Percentiles rank a stretch among this genome's conserved stretches.
These are phyloP conservation scores for Troides oblongomaculatus DNA, from an alignment of 2,888 invertebrate species.

Conservation along the genomic window DNA sequence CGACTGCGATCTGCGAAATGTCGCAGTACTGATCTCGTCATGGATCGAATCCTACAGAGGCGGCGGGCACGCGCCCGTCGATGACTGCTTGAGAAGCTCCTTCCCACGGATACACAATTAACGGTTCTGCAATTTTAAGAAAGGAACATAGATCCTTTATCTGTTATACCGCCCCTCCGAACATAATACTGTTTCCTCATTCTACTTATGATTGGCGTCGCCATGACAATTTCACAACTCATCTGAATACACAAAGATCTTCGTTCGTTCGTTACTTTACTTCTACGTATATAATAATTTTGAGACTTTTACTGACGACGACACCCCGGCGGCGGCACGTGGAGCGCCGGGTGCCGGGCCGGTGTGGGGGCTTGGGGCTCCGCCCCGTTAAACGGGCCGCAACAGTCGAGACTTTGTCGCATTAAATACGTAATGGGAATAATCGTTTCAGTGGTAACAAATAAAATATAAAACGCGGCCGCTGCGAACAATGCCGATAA, in stretches of 20 bases:
- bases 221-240: background rate
- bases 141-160: no score
- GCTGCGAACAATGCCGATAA: slow-evolving; percentile 36
- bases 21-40: no score
- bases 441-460: slow-evolving; percentile 25
- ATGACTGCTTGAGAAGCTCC: no score
- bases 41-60: no score
- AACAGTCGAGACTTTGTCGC: slow-evolving; percentile 11
- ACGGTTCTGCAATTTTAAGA: no score
- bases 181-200: background rate
- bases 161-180: no score
- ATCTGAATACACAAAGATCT: background rate
- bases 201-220: background rate
- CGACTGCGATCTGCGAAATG: no score
- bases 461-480: slow-evolving; percentile 20
- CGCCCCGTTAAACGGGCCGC: slow-evolving; percentile 5
- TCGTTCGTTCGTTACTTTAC: background rate
- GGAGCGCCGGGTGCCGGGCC: no score
- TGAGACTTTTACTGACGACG: no score
- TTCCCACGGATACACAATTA: no score
- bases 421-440: slow-evolving; percentile 26
- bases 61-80: no score
- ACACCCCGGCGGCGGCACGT: no score
- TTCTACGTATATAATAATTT: background rate
- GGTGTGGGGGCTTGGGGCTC: background rate